Percentiles rank a stretch among this genome's conserved stretches.
Evolutionary conservation across 2,797 vertebrate species (phyloP).

Genomic region (Valencia hispanica): DNA sequence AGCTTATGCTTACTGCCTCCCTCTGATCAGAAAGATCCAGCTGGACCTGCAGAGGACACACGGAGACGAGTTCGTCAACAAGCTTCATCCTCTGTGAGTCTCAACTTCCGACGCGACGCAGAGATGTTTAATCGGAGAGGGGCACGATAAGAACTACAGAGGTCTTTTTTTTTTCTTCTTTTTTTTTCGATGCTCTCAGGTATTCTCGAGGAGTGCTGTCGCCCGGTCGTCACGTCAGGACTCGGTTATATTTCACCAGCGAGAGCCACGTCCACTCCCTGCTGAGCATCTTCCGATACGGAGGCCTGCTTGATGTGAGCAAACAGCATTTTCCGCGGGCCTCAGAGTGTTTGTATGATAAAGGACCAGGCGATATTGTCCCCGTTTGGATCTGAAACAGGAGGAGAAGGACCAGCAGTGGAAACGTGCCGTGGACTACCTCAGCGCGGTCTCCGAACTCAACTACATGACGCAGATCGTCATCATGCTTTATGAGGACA

Average conservation of each 20-base stretch:
- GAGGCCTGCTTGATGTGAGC: slow-evolving; percentile 94
- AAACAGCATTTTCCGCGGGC: neutral
- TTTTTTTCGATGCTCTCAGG: slow-evolving; percentile 66
- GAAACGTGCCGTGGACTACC: slow-evolving; percentile 97
- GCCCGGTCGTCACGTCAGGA: slow-evolving; percentile 94
- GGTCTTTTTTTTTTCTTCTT: neutral
- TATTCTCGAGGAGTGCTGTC: slow-evolving; percentile 97
- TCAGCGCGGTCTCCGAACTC: slow-evolving; percentile 96
- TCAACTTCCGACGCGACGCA: neutral
- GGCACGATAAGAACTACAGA: too few relatives aligned
- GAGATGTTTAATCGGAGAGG: neutral
- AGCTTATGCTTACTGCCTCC: slow-evolving; percentile 95
- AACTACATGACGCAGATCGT: slow-evolving; percentile 99
- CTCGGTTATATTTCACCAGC: slow-evolving; percentile 96
- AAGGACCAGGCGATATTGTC: neutral
- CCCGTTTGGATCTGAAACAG: slow-evolving; percentile 65
- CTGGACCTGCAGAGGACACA: slow-evolving; percentile 97
- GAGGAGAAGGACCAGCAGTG: slow-evolving; percentile 96
- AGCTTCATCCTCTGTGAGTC: slow-evolving; percentile 96
- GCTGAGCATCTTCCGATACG: slow-evolving; percentile 96
- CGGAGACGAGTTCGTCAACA: slow-evolving; percentile 98
- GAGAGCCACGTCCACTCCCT: slow-evolving; percentile 98
- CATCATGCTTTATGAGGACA: slow-evolving; percentile 99
- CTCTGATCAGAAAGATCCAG: slow-evolving; percentile 94
- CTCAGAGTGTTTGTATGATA: neutral